Evolutionary conservation across 2,888 invertebrate species (phyloP).

Genomic region (Dryobota labecula): DNA sequence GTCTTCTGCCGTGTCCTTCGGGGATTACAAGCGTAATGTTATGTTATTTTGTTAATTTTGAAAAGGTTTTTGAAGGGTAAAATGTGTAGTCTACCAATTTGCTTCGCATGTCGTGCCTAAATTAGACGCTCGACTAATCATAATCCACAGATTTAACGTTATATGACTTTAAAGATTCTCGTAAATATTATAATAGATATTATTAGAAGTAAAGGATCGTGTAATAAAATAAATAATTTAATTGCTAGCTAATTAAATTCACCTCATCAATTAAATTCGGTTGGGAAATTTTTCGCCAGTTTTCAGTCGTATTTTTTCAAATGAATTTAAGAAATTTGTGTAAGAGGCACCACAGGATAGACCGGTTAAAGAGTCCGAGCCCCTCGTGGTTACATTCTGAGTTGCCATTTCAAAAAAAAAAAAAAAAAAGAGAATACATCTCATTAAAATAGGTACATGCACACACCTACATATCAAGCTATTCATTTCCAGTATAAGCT

Average conservation of each 20-base stretch:
- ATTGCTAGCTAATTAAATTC: not conserved
- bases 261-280: not conserved
- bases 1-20: not conserved
- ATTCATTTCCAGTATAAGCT: too few species aligned
- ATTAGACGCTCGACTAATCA: conserved; percentile 20
- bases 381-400: too few species aligned
- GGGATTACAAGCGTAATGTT: not conserved
- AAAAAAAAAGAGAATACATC: not conserved
- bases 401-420: too few species aligned
- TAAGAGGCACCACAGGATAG: too few species aligned
- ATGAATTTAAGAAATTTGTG: too few species aligned
- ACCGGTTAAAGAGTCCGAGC: too few species aligned
- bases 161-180: not conserved
- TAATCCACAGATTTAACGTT: not conserved
- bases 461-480: too few species aligned
- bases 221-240: not conserved
- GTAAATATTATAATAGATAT: conserved; percentile 12
- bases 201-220: not conserved
- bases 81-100: conserved; percentile 17
- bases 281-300: not conserved
- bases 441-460: not conserved
- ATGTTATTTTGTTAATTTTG: not conserved
- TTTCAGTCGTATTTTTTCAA: not conserved
- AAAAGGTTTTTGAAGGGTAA: conserved; percentile 17
- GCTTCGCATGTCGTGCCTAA: conserved; percentile 4